A percentile compares a stretch with the other conserved stretches of the same genome.
Conservation (phyloP, 1,140 invertebrate species). For the Babylonia areolata region DNA sequence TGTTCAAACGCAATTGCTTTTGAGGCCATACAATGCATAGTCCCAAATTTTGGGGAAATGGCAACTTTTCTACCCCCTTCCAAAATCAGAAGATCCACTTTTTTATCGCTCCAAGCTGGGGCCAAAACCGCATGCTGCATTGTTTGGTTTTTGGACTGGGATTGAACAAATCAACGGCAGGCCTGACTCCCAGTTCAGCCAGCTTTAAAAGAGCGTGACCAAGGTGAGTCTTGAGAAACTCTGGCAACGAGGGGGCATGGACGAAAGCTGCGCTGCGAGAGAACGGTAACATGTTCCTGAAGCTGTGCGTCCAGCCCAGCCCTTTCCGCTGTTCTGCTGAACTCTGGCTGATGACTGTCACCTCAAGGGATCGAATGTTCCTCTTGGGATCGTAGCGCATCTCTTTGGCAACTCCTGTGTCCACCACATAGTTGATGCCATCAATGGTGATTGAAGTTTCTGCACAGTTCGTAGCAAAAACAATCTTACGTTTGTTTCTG, state of each 20-base stretch:
- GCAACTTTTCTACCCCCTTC: no score
- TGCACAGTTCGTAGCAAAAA: constrained; percentile 74
- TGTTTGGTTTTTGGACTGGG: constrained; percentile 53
- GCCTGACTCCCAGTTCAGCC: constrained; percentile 59
- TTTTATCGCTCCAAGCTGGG: constrained; percentile 67
- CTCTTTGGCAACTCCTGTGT: constrained; percentile 71
- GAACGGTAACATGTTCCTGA: constrained; percentile 66
- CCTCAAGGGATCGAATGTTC: constrained; percentile 60
- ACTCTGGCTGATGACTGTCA: constrained; percentile 60
- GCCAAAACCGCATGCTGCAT: constrained; percentile 58
- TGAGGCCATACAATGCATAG: constrained; percentile 54
- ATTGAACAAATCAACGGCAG: constrained; percentile 66
- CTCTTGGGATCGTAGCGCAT: constrained; percentile 64
- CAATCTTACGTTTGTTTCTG: constrained; percentile 64
- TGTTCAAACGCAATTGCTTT: constrained; percentile 80
- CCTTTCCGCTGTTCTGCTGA: constrained; percentile 72
- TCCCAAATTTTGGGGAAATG: constrained; percentile 62
- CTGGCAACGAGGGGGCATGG: constrained; percentile 62
- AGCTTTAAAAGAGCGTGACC: constrained; percentile 66
- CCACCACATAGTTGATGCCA: constrained; percentile 71
- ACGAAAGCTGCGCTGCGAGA: constrained; percentile 53
- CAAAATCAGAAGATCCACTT: constrained; percentile 64
- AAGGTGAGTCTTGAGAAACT: constrained; percentile 66
- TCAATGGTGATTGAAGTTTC: constrained; percentile 75
- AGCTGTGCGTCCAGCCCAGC: constrained; percentile 66